Evolutionary conservation across 2,888 invertebrate species (phyloP).

Genomic region (Plebejus melissa): DNA sequence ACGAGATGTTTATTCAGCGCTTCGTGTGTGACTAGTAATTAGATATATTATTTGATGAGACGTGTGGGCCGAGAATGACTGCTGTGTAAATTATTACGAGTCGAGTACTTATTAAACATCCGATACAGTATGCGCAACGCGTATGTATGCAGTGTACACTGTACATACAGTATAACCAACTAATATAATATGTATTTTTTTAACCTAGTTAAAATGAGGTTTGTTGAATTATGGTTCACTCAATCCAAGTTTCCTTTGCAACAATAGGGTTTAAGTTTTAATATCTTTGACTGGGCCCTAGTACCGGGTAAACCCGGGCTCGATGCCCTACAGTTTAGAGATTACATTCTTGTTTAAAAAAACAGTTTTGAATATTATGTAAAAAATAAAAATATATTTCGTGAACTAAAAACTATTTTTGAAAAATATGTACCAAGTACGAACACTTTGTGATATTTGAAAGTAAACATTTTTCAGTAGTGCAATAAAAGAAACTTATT

Average conservation of each 20-base stretch:
- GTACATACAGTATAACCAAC: too few species aligned
- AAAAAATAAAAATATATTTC: too few species aligned
- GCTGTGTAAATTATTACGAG: slow-evolving; percentile 4
- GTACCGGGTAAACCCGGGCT: too few species aligned
- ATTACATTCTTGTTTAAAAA: too few species aligned
- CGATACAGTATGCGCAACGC: background rate
- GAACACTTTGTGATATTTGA: background rate
- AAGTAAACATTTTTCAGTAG: background rate
- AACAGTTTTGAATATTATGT: too few species aligned
- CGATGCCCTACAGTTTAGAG: too few species aligned
- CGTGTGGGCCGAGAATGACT: slow-evolving; percentile 37
- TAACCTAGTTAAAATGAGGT: background rate
- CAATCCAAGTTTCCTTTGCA: background rate
- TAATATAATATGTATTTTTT: too few species aligned
- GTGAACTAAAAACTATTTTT: background rate
- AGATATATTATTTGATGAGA: slow-evolving; percentile 41
- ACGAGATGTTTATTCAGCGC: slow-evolving; percentile 16
- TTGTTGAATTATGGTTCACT: background rate
- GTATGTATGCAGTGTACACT: background rate
- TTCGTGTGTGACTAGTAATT: slow-evolving; percentile 34
- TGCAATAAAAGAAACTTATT: background rate
- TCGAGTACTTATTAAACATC: background rate
- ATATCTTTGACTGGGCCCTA: too few species aligned
- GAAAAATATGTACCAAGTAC: background rate
- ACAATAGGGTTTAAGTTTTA: too few species aligned